A percentile compares a stretch with the other conserved stretches of the same genome.
phyloP scores from a whole-genome alignment of 2,113 vertebrate genomes.

The Gadus chalcogrammus region DNA sequence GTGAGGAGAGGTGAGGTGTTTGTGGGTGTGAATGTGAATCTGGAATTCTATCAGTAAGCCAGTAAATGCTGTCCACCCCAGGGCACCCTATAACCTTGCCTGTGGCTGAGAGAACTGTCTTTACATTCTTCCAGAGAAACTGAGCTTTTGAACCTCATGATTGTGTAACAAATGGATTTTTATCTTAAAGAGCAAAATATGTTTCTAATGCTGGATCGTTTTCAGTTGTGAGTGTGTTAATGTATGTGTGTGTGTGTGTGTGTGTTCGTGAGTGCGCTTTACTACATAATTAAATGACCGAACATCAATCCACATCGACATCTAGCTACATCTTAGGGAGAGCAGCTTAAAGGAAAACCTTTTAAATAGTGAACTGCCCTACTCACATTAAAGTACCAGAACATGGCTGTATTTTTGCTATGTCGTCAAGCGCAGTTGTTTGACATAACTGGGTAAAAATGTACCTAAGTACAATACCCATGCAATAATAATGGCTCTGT shows the following conservation, averaged over 20 bases:
- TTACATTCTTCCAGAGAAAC: constrained; percentile 74
- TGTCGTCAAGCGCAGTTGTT: too few relatives aligned
- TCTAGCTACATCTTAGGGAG: too few relatives aligned
- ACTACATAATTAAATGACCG: too few relatives aligned
- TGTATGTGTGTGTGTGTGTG: not conserved
- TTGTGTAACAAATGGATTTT: constrained; percentile 86
- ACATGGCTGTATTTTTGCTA: too few relatives aligned
- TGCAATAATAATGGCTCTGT: too few relatives aligned
- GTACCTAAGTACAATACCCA: too few relatives aligned
- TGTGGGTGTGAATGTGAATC: too few relatives aligned
- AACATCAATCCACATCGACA: too few relatives aligned
- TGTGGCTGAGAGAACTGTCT: constrained; percentile 44
- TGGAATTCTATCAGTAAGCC: constrained; percentile 15
- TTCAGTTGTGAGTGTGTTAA: constrained; percentile 11
- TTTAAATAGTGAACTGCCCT: too few relatives aligned
- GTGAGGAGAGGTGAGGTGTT: constrained; percentile 6
- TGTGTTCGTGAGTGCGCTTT: not conserved
- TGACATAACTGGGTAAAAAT: too few relatives aligned
- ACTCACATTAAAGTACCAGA: too few relatives aligned
- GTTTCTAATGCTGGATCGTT: constrained; percentile 10
- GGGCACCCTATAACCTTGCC: constrained; percentile 27
- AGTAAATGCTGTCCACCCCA: constrained; percentile 28
- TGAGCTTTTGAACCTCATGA: constrained; percentile 76
- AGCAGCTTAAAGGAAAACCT: too few relatives aligned
- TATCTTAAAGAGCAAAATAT: constrained; percentile 66